Base-by-base conservation (phyloP, 2,113 vertebrate species). In the Monarcha castaneiventris region DNA sequence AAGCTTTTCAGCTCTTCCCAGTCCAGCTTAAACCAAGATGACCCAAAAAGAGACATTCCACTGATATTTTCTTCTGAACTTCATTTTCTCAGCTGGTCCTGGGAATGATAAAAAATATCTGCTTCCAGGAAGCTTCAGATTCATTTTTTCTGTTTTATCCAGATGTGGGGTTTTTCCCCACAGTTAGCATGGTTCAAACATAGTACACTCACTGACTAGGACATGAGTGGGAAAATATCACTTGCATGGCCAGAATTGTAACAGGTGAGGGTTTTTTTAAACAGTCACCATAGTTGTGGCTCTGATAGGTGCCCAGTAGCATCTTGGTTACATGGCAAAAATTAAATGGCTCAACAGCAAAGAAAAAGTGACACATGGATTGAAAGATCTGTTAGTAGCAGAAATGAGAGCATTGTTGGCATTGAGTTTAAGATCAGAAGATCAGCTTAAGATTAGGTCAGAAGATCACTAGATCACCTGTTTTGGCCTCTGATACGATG, bases 81-180 rank as follows among this genome's bases (percentile, higher is more conserved):
- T 76, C 11, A 16, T 78, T 81, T 93, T 82, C 44, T 69, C 20
- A 32, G 14, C 16, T 87, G 32, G 39, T 56, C 16, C 46, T 46
- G 43, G 20, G 44, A 79, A 81, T 14, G 6, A 52, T 17, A 29
- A 61, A 84, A 80, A 73, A 21, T 6, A 1, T 25, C 27, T 84
- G 16, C 41, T 63, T 27, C 21, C 25, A 56, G 32, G 84, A 89
- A 68, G 13, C 20, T 80, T 74, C 37, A 58, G 25, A 16, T 30
- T 69, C 0, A 25, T 55, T 71, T 87, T 37, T 69, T 37, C 11
- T 39, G 2, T 63, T 79, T 87, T 23, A 48, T 46, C 44, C 19
- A 51, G 67, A 30, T 39, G 14, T 78, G 54, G 7, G 3, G 1
- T 13, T 0, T 37, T 17, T 8, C 1, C 4, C 10, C 27, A 11